Conservation (phyloP, 2,797 vertebrate species). For the Mus caroli region DNA sequence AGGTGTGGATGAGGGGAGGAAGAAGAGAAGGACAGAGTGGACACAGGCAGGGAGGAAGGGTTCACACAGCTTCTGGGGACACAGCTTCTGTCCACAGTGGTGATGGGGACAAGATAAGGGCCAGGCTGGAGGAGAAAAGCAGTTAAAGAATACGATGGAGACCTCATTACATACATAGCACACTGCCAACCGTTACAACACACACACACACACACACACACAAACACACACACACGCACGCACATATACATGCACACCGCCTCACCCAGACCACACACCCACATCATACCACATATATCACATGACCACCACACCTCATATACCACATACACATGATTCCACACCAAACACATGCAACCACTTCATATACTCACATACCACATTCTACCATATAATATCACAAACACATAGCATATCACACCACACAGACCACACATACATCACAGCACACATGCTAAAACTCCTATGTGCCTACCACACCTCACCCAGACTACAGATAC, state of each 20-base stretch:
- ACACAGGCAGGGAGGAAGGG: background rate
- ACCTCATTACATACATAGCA: too few species aligned
- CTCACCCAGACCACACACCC: background rate
- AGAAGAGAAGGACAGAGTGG: background rate
- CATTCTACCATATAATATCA: background rate
- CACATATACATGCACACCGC: background rate
- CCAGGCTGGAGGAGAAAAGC: fast-evolving
- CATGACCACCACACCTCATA: background rate
- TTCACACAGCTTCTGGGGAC: background rate
- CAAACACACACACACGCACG: too few species aligned
- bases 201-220: background rate
- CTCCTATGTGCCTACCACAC: too few species aligned
- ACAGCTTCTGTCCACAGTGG: background rate
- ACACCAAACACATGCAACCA: background rate
- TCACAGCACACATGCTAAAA: background rate
- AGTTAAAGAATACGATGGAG: background rate
- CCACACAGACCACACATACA: background rate
- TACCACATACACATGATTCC: background rate
- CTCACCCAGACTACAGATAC: background rate
- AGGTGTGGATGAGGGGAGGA: too few species aligned
- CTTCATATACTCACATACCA: background rate
- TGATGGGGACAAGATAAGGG: background rate
- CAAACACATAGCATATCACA: background rate
- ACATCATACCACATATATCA: background rate
- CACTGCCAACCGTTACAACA: too few species aligned